Base-by-base conservation (phyloP, 2,888 invertebrate genomes). In the Diaphora mendica region DNA sequence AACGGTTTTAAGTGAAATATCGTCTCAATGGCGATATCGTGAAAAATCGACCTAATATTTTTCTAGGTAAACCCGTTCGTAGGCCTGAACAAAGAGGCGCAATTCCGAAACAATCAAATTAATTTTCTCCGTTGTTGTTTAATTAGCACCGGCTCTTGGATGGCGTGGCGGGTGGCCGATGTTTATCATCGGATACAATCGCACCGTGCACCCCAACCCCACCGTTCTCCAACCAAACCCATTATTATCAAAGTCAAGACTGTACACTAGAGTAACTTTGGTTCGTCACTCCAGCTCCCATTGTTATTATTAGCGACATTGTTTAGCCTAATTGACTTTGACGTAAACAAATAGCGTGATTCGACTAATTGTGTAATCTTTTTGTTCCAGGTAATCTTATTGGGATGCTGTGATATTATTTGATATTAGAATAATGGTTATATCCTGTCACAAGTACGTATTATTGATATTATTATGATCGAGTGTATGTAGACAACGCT, bases 161-260 rank as follows among this genome's bases (percentile, higher is more conserved):
- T 93, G 91, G 93, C 92, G 91, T 91, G 92, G 91, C 92, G 92
- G 93, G 92, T 91, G 93, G 93, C 91, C 94, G 91, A 93, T 95
- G 94, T 94, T 95, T 95, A 95, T 95, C 94, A 94, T 94, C 92
- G 92, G 92, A 94, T 94, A 94, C 95, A 95, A 95, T 95, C 95
- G 91, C 91, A 82, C 87, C 89, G 88, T 87, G 77, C 83, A 75
- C 79, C 84, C 85, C 86, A 79, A 77, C 80, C 83, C 77, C 85
- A 79, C 83, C 85, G 88, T 89, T 88, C 90, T 89, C 88, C 89
- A 90, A 89, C 91, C 90, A 90, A 93, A 92, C 91, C 94, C 92
- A 94, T 95, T 95, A 95, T 95, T 94, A 93, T 94, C 93, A 91
- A 91, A 94, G 92, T 93, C 94, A 91, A 94, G 94, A 92, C 91